Evolutionary conservation across 2,797 vertebrate genomes (phyloP).

Genomic region (Onychomys leucogaster): DNA sequence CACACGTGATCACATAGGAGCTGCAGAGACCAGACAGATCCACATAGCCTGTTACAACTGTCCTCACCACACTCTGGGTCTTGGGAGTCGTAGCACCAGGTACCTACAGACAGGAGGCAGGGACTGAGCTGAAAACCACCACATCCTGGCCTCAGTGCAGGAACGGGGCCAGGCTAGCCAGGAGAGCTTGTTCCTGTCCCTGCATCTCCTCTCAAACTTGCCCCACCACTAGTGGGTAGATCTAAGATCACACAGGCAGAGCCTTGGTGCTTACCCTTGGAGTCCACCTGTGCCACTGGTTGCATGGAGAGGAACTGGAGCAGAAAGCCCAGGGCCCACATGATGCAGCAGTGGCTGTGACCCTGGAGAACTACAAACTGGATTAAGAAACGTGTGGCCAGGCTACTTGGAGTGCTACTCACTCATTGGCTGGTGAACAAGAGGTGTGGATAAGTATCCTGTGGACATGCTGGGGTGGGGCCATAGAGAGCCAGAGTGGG

Average conservation of each 20-base stretch:
- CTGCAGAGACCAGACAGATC: background rate
- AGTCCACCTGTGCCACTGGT: background rate
- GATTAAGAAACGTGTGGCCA: accelerated
- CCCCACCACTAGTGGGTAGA: background rate
- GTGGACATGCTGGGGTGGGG: background rate
- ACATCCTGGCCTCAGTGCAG: background rate
- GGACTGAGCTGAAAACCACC: background rate
- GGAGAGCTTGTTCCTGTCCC: background rate
- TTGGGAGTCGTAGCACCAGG: constrained; percentile 85
- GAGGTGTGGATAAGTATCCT: background rate
- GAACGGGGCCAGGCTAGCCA: background rate
- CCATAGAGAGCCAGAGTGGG: background rate
- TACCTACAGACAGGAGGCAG: constrained; percentile 65
- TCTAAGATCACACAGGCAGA: background rate
- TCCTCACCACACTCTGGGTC: constrained; percentile 84
- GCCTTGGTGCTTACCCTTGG: background rate
- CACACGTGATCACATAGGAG: background rate
- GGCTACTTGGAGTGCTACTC: background rate
- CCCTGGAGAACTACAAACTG: background rate
- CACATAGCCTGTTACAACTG: background rate
- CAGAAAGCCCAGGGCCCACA: accelerated
- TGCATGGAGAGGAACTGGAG: accelerated
- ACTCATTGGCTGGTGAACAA: background rate
- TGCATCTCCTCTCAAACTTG: background rate
- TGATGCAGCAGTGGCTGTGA: background rate